Evolutionary conservation across 2,797 vertebrate genomes (phyloP), one percentile per base, ranked within the genome.

Genomic region (Ceryle rudis): DNA sequence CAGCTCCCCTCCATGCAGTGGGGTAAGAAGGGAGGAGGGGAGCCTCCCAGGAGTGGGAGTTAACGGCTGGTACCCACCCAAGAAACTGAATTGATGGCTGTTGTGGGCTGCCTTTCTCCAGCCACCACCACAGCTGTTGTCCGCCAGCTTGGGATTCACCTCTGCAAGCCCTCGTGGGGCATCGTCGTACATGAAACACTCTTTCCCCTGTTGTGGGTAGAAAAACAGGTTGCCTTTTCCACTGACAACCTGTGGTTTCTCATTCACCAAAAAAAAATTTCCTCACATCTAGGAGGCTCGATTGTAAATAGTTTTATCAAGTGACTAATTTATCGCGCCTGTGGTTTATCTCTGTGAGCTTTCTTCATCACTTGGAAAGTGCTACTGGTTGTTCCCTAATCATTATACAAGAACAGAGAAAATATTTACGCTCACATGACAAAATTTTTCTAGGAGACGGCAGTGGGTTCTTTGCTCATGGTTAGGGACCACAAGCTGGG

Each of bases 211-310:
- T 62, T 10, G 37, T 0, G 69, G 90, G 60, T 75, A 91, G 52
- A 93, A 88, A 96, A 91, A 82, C 90, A 95, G 91, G 78, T 80
- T 96, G 92, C 91, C 95, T 93, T 98, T 98, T 98, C 98, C 98
- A 98, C 96, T 81, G 75, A 95, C 83, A 94, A 85, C 70, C 26
- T 96, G 97, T 71, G 96, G 97, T 98, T 98, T 98, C 89, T 85
- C 61, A 95, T 96, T 97, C 94, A 96, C 64, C 74, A 95, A 96
- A 82, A 78, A 0, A 94, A 94, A 7, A 93, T 98, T 98, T 96
- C 98, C 97, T 97, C 81, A 44, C 93, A 82, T 90, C 72, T 85
- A 89, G 64, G 49, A 78, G 62, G 39, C 41, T 58, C 69, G 0
- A 93, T 90, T 89, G 72, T 90, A 86, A 89, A 89, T 51, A 77